These are phyloP conservation scores for Lasioglossum figueresi DNA, from an alignment of 2,888 invertebrate genomes.

Conservation along the genomic window DNA sequence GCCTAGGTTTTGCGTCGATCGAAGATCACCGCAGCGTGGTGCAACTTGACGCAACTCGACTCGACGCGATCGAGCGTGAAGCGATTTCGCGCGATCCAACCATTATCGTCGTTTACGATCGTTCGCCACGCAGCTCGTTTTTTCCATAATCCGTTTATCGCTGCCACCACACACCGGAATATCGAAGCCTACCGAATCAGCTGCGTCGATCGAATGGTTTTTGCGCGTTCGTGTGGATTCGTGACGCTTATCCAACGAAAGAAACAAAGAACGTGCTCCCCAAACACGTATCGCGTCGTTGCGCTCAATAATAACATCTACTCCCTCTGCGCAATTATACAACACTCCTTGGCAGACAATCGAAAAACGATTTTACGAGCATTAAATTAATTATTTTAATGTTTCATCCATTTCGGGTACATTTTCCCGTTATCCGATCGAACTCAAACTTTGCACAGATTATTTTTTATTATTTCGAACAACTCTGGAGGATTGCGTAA, in stretches of 20 bases:
- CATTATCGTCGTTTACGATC: constrained; percentile 14
- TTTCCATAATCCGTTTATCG: background rate
- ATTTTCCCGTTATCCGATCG: too few species aligned
- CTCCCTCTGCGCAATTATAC: background rate
- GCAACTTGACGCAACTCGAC: background rate
- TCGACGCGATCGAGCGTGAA: constrained; percentile 8
- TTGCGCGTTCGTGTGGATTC: background rate
- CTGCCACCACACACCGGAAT: background rate
- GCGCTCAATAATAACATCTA: background rate
- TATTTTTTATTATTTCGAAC: too few species aligned
- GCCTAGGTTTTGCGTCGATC: background rate
- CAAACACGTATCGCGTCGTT: background rate
- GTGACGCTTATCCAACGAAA: background rate
- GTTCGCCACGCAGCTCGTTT: background rate
- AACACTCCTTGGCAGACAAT: too few species aligned
- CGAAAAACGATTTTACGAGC: too few species aligned
- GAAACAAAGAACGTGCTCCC: background rate
- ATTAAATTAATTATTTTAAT: too few species aligned
- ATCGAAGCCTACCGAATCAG: background rate
- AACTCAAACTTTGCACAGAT: too few species aligned
- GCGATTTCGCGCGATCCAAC: background rate
- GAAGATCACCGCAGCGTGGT: background rate
- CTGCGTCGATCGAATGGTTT: background rate
- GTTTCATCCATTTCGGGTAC: too few species aligned
- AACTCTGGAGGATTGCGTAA: too few species aligned